Evolutionary conservation across 2,113 vertebrate genomes (phyloP).

Genomic region (Sander lucioperca): DNA sequence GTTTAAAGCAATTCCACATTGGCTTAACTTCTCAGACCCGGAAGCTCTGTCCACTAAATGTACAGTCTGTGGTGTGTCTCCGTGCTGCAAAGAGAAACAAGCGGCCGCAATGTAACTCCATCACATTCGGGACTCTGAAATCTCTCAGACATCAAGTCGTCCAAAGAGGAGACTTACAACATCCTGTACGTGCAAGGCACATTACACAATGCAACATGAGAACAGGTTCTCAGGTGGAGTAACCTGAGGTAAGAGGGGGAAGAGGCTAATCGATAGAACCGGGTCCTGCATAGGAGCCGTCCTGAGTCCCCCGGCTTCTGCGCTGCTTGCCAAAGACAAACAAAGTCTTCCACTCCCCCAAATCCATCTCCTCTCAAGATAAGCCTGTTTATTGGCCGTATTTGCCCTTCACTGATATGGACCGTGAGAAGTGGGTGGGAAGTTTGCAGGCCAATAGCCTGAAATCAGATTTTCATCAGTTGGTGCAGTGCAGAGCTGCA

Average conservation of each 20-base stretch:
- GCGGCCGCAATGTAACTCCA: not conserved
- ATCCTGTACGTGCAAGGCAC: conserved; percentile 39
- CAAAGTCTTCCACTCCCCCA: conserved; percentile 37
- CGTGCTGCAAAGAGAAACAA: conserved; percentile 2
- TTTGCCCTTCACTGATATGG: conserved; percentile 58
- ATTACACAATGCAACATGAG: conserved; percentile 55
- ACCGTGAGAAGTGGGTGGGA: conserved; percentile 43
- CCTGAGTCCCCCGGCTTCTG: conserved; percentile 14
- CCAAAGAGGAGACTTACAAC: conserved; percentile 25
- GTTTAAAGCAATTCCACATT: no score
- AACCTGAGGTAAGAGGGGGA: conserved; percentile 56
- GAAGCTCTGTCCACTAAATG: no score
- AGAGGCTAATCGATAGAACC: conserved; percentile 52
- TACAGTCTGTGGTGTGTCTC: not conserved
- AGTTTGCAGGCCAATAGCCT: conserved; percentile 44
- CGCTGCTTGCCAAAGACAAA: conserved; percentile 62
- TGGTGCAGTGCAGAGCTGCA: conserved; percentile 71
- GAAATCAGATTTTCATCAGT: conserved; percentile 66
- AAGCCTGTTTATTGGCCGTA: conserved; percentile 53
- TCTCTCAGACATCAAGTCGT: conserved; percentile 15
- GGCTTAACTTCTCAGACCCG: no score
- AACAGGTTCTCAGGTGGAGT: conserved; percentile 39
- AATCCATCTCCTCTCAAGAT: conserved; percentile 61
- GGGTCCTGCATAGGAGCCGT: conserved; percentile 25
- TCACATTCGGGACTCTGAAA: no score